Evolutionary conservation across 2,888 invertebrate species (phyloP).

Genomic region (Cephus nigrinus): DNA sequence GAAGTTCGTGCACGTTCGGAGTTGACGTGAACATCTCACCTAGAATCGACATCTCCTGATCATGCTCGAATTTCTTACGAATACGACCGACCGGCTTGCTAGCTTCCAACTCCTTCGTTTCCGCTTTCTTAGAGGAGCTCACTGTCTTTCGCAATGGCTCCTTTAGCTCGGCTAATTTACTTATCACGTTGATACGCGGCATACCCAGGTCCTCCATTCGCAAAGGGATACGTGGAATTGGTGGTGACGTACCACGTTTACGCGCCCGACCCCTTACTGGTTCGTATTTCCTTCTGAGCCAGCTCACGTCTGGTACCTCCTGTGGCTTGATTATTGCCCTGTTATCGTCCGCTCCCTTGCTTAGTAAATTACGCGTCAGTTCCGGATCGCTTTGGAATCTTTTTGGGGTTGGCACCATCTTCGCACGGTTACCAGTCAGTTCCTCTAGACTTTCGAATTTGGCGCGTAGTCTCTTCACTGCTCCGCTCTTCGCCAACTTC

Average conservation of each 20-base stretch:
- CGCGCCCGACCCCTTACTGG: slow-evolving; percentile 68
- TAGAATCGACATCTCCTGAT: slow-evolving; percentile 71
- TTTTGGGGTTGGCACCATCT: slow-evolving; percentile 58
- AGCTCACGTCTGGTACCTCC: slow-evolving; percentile 72
- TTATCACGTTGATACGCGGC: slow-evolving; percentile 92
- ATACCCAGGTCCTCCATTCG: slow-evolving; percentile 79
- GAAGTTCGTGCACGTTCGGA: slow-evolving; percentile 81
- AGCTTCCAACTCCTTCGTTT: slow-evolving; percentile 52
- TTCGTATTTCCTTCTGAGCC: slow-evolving; percentile 74
- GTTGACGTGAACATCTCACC: slow-evolving; percentile 85
- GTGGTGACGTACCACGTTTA: slow-evolving; percentile 71
- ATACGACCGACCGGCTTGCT: slow-evolving; percentile 77
- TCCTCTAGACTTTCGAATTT: slow-evolving; percentile 80
- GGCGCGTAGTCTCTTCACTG: slow-evolving; percentile 81
- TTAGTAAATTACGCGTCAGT: slow-evolving; percentile 72
- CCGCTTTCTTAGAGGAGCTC: slow-evolving; percentile 44
- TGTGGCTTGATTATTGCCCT: slow-evolving; percentile 67
- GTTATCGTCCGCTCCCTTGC: slow-evolving; percentile 67
- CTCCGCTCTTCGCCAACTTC: slow-evolving; percentile 79
- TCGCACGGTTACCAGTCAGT: slow-evolving; percentile 55
- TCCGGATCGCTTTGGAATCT: slow-evolving; percentile 85
- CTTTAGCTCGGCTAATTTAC: slow-evolving; percentile 79
- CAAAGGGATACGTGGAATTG: slow-evolving; percentile 73
- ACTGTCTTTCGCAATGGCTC: slow-evolving; percentile 33
- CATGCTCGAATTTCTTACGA: slow-evolving; percentile 77